A percentile compares a stretch with the other conserved stretches of the same genome.
These are phyloP conservation scores for Amphimallon solstitiale DNA, from an alignment of 2,888 invertebrate genomes.

Conservation along the genomic window DNA sequence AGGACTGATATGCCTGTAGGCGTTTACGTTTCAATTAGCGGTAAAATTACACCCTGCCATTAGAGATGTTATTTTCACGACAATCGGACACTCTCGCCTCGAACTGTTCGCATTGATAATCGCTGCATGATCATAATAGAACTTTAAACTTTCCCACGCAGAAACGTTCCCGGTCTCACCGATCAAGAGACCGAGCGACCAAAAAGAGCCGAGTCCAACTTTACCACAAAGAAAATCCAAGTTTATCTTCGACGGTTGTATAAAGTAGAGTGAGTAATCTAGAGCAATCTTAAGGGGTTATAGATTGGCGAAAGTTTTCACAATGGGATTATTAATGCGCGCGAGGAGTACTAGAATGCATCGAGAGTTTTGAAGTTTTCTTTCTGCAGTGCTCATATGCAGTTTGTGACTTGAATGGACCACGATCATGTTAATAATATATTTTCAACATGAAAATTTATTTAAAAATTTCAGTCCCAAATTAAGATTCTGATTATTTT, in stretches of 20 bases:
- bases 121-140: constrained; percentile 12
- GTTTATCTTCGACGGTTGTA: constrained; percentile 3
- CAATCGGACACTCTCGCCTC: background rate
- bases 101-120: constrained; percentile 18
- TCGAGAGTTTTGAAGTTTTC: no score
- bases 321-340: constrained; percentile 21
- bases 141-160: constrained; percentile 24
- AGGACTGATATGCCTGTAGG: background rate
- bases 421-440: no score
- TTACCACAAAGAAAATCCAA: constrained; percentile 10
- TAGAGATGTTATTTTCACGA: background rate
- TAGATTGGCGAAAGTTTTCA: constrained; percentile 20
- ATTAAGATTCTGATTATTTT: no score
- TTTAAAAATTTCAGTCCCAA: no score
- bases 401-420: no score
- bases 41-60: background rate
- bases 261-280: constrained; percentile 25
- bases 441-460: no score
- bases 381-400: no score
- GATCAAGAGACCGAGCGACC: no score
- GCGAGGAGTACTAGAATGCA: background rate
- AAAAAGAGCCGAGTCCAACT: no score
- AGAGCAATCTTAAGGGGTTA: constrained; percentile 9
- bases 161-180: background rate
- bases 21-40: constrained; percentile 12